phyloP scores from a whole-genome alignment of 2,888 invertebrate species.

The Hofmannophila pseudospretella region DNA sequence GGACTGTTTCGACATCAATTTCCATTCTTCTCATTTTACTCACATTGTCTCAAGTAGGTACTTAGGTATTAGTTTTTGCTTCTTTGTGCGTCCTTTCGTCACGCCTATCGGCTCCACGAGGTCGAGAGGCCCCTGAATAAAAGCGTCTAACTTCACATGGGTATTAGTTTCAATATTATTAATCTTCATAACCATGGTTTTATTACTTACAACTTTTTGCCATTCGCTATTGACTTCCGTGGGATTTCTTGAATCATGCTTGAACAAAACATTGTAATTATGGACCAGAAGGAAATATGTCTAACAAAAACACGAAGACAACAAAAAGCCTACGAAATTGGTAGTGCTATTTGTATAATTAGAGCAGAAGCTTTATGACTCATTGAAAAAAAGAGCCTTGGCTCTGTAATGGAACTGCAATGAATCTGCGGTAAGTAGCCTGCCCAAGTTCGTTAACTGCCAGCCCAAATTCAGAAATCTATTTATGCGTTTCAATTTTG shows the following conservation, averaged over 20 bases:
- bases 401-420: conserved; percentile 22
- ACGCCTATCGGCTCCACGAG: conserved; percentile 43
- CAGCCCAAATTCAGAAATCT: conserved; percentile 29
- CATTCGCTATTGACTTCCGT: conserved; percentile 26
- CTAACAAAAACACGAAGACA: conserved; percentile 26
- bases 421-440: conserved; percentile 28
- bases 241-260: conserved; percentile 23
- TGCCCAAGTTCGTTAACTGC: conserved; percentile 25
- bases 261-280: conserved; percentile 31
- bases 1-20: too few relatives aligned
- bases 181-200: conserved; percentile 15
- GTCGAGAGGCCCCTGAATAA: conserved; percentile 40
- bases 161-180: conserved; percentile 16
- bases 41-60: conserved; percentile 15
- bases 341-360: conserved; percentile 38
- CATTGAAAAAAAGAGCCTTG: conserved; percentile 36
- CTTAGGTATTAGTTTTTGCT: conserved; percentile 28
- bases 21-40: too few relatives aligned
- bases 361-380: conserved; percentile 28
- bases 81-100: conserved; percentile 45
- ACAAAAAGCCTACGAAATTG: conserved; percentile 41
- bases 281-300: conserved; percentile 9
- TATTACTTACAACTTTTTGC: conserved; percentile 14
- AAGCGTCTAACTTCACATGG: conserved; percentile 6
- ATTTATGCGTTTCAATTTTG: conserved; percentile 18